Percentiles rank a stretch among this genome's conserved stretches.
These are phyloP conservation scores for Capromys pilorides DNA, from an alignment of 2,797 vertebrate genomes.

Conservation along the genomic window DNA sequence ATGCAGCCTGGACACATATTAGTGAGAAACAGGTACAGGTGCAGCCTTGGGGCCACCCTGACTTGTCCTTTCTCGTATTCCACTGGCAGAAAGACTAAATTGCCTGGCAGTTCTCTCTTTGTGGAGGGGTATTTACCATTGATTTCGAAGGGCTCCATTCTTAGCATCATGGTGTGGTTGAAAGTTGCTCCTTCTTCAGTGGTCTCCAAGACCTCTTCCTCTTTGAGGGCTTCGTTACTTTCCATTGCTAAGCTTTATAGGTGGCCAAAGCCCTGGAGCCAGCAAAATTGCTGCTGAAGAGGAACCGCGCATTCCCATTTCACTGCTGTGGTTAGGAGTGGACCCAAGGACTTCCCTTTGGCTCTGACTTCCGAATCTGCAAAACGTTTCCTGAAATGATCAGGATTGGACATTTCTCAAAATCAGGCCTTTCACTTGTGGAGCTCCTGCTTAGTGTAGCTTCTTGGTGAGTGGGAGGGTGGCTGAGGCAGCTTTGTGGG, in stretches of 20 bases:
- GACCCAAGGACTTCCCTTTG: constrained; percentile 76
- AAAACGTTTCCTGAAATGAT: constrained; percentile 61
- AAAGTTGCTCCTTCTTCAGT: constrained; percentile 49
- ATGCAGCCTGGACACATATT: background rate
- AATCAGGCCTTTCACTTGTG: background rate
- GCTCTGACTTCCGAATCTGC: constrained; percentile 65
- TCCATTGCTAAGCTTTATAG: constrained; percentile 79
- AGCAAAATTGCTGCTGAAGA: constrained; percentile 71
- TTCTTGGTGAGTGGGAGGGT: background rate
- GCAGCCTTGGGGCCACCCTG: rapidly evolving
- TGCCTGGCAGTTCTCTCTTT: background rate
- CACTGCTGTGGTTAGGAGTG: background rate
- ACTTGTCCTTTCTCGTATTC: background rate
- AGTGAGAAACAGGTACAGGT: background rate
- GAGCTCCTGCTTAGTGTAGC: background rate
- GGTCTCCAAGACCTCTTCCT: constrained; percentile 62
- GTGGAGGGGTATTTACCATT: constrained; percentile 82
- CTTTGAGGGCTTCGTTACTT: constrained; percentile 29
- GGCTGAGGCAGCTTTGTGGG: rapidly evolving
- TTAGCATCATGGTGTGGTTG: constrained; percentile 74
- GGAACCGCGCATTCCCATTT: constrained; percentile 56
- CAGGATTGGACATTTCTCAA: constrained; percentile 9
- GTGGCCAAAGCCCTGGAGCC: constrained; percentile 66
- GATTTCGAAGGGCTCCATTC: constrained; percentile 82
- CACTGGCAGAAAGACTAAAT: background rate